Base-by-base conservation (phyloP, 2,888 invertebrate species). In the Ormyrus labotus region DNA sequence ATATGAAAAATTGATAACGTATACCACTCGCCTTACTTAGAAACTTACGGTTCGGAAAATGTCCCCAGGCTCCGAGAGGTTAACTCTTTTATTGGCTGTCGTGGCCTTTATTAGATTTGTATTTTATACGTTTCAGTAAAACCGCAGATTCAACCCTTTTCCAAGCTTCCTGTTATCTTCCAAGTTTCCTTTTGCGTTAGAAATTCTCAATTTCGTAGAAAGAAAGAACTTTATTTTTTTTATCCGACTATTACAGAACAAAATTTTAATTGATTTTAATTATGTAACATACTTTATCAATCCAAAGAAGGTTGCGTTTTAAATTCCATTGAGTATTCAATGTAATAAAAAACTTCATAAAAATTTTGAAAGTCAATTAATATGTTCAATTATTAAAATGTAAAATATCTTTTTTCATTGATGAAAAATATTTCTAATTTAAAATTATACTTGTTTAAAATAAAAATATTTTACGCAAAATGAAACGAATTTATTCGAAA, bases 51-150 rank as follows among this genome's bases (percentile, higher is more conserved):
- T 77, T 77, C 68, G 72, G 67, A 80, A 80, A 80, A 80, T 80
- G 70, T 45, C 53, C 19, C 48, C 45, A 45, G 71, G 47, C 70
- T 57, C 60, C 70, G 64, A 19, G 50, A 71, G 70, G 53, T 75
- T 75, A 67, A 67, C 64, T 81, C 19, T 47, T 64, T 72, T 81
- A 76, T 81, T 81, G 76, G 67, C 72, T 80, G 61, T 67, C 71
- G 51, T 67, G 11, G 71, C 68, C 70, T 76, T 77, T 77, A 81
- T 81, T 81, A 72, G 80, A 69, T 76, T 77, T 76, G 72, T 81
- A 72, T 68, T 81, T 81, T 81, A 81, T 77, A 69, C 76, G 68
- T 67, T 67, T 77, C 72, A 13, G 55, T 80, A 80, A 80, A 81
- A 76, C 65, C 67, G 65, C 72, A 69, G 70, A 76, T 81, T 77